phyloP scores from a whole-genome alignment of 2,113 vertebrate genomes.

The Dermatemys mawii region DNA sequence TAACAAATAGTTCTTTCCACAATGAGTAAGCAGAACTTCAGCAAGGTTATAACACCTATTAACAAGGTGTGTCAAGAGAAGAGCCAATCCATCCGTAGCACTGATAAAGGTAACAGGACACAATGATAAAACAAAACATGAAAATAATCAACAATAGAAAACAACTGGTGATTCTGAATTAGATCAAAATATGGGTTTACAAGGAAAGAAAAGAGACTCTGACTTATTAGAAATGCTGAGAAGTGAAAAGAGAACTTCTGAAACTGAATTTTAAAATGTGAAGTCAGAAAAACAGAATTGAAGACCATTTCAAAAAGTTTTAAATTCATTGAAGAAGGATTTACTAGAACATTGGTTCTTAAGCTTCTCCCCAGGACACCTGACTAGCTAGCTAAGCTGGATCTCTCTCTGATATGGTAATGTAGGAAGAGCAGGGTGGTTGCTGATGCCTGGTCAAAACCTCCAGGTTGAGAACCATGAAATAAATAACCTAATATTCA shows the following conservation, averaged over 20 bases:
- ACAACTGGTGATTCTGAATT: neutral
- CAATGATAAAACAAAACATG: neutral
- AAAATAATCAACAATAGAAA: neutral
- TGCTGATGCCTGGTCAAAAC: neutral
- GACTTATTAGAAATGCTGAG: neutral
- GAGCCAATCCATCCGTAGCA: neutral
- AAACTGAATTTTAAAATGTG: neutral
- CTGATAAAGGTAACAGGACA: neutral
- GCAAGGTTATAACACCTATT: neutral
- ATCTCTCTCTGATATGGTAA: neutral
- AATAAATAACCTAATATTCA: neutral
- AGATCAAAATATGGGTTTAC: neutral
- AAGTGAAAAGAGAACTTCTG: neutral
- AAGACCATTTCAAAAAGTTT: neutral
- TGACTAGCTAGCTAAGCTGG: neutral
- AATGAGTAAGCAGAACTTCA: neutral
- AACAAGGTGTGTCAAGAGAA: neutral
- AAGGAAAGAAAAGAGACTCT: neutral
- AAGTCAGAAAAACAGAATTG: neutral
- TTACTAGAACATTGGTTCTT: neutral
- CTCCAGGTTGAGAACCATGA: neutral
- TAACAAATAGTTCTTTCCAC: neutral
- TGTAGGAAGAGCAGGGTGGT: neutral
- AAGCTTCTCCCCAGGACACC: neutral
- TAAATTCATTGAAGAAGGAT: neutral